Percentiles rank a stretch among this genome's conserved stretches.
These are phyloP conservation scores for Hemiscyllium ocellatum DNA, from an alignment of 2,113 vertebrate species.

Conservation along the genomic window DNA sequence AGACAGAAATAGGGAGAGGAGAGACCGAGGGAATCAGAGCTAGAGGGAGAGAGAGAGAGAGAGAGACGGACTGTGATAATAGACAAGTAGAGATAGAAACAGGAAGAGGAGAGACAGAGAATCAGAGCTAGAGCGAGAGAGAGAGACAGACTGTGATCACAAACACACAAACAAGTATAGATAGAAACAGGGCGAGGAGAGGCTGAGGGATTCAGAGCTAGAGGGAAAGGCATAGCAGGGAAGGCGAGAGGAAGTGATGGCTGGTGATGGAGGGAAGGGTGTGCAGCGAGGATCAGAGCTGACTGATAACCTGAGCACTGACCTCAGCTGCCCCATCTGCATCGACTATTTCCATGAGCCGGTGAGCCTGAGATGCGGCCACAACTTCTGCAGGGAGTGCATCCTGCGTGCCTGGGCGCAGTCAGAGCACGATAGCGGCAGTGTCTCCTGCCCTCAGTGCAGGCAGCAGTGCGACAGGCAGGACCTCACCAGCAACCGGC, in stretches of 20 bases:
- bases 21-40: too few species aligned
- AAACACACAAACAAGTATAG: too few species aligned
- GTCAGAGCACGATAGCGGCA: accelerated
- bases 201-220: too few species aligned
- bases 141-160: too few species aligned
- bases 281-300: too few species aligned
- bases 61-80: not conserved
- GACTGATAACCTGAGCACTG: not conserved
- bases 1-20: too few species aligned
- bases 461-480: not conserved
- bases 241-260: too few species aligned
- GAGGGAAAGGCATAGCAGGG: too few species aligned
- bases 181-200: too few species aligned
- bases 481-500: not conserved
- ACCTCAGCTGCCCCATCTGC: not conserved
- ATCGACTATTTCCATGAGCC: not conserved
- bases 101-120: not conserved
- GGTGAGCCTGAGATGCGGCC: not conserved
- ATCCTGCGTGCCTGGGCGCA: not conserved
- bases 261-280: not conserved
- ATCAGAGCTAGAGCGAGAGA: too few species aligned
- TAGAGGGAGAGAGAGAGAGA: not conserved
- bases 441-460: not conserved
- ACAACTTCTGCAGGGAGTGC: not conserved
- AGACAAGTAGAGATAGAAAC: not conserved